A percentile compares a stretch with the other conserved stretches of the same genome.
Evolutionary conservation across 2,888 invertebrate genomes (phyloP).

Genomic region (Eucera pruinosa): DNA sequence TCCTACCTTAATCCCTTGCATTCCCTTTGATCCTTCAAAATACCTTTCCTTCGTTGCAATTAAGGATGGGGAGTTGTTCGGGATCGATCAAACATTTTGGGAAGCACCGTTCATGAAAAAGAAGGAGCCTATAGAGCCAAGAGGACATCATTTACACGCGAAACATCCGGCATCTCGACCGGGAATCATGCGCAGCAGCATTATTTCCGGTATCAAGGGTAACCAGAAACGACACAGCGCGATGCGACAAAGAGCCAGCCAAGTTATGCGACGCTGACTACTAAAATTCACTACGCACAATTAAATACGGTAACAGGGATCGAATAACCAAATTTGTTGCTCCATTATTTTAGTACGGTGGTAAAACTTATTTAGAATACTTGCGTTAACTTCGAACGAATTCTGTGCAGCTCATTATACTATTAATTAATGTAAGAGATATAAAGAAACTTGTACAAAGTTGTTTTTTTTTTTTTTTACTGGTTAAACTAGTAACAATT

Average conservation of each 20-base stretch:
- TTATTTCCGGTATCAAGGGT: constrained; percentile 46
- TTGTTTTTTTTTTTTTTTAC: not conserved
- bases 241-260: not conserved
- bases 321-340: not conserved
- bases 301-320: no score
- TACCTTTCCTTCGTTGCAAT: not conserved
- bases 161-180: constrained; percentile 31
- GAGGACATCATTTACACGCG: constrained; percentile 43
- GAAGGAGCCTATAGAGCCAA: constrained; percentile 78
- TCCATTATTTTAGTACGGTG: not conserved
- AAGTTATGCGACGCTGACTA: not conserved
- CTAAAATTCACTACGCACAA: no score
- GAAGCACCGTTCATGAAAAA: constrained; percentile 87
- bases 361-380: not conserved
- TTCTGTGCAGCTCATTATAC: not conserved
- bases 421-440: not conserved
- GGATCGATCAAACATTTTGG: constrained; percentile 90
- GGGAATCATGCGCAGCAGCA: constrained; percentile 45
- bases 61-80: constrained; percentile 92
- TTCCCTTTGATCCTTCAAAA: not conserved
- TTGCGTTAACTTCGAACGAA: not conserved
- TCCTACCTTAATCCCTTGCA: not conserved
- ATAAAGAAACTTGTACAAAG: not conserved
- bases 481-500: not conserved
- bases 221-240: constrained; percentile 1